Evolutionary conservation across 2,888 invertebrate genomes (phyloP).

Genomic region (Aphidoletes aphidimyza): DNA sequence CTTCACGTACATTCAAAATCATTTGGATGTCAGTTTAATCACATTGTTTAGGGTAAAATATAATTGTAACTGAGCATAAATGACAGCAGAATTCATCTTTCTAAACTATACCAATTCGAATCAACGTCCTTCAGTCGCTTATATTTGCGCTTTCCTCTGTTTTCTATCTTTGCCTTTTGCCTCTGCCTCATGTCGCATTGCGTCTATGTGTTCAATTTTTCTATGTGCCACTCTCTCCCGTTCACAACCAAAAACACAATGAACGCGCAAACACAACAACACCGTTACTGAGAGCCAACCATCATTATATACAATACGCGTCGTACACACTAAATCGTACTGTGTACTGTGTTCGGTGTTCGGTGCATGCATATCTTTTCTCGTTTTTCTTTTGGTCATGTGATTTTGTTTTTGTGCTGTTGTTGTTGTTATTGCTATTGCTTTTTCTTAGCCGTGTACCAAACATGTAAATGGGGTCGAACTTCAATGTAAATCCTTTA

Average conservation of each 20-base stretch:
- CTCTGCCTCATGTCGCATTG: background rate
- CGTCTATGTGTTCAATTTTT: conserved; percentile 26
- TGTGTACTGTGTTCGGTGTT: background rate
- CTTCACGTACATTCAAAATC: conserved; percentile 55
- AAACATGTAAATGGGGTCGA: background rate
- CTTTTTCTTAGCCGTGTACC: background rate
- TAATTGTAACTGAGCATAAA: conserved; percentile 55
- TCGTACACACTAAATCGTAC: background rate
- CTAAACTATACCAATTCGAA: conserved; percentile 52
- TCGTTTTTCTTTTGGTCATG: background rate
- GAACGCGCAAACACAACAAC: conserved; percentile 14
- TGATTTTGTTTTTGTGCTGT: background rate
- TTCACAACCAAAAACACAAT: background rate
- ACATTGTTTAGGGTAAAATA: conserved; percentile 58
- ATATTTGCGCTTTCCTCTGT: background rate
- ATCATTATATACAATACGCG: conserved; percentile 21
- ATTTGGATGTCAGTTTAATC: conserved; percentile 56
- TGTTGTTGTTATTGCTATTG: background rate
- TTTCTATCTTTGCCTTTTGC: background rate
- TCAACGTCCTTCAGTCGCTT: conserved; percentile 23
- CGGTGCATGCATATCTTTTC: background rate
- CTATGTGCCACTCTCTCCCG: background rate
- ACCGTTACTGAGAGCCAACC: background rate
- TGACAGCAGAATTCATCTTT: conserved; percentile 55
- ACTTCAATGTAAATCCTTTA: conserved; percentile 33